phyloP scores from a whole-genome alignment of 2,797 vertebrate species.

The Pseudochirops cupreus region DNA sequence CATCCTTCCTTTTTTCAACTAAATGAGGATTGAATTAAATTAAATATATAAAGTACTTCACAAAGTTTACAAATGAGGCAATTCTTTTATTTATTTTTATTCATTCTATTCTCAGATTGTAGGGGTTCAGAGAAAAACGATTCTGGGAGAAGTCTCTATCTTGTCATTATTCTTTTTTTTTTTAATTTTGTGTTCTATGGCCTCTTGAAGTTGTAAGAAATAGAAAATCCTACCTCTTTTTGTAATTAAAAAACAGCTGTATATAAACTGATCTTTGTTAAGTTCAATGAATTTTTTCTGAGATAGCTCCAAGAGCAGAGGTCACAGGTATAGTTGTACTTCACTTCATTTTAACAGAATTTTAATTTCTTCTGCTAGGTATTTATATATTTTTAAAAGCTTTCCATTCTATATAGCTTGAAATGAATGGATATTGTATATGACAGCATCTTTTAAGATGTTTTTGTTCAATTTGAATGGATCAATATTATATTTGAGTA shows the following conservation, averaged over 20 bases:
- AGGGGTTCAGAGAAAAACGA: not conserved
- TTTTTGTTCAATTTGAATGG: not conserved
- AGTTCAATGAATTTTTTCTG: not conserved
- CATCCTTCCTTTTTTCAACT: not conserved
- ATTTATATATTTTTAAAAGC: not conserved
- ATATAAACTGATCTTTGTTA: not conserved
- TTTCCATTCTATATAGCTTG: not conserved
- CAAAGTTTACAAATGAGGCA: not conserved
- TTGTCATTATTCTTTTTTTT: not conserved
- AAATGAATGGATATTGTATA: not conserved
- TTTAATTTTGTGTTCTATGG: not conserved
- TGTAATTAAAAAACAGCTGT: not conserved
- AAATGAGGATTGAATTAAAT: not conserved
- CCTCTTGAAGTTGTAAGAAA: not conserved
- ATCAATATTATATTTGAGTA: not conserved
- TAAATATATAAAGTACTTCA: not conserved
- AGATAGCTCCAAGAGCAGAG: not conserved
- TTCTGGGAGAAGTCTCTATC: not conserved
- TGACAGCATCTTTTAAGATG: not conserved
- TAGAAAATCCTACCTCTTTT: not conserved
- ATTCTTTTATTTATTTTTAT: not conserved
- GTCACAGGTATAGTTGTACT: not conserved
- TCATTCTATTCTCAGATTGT: not conserved
- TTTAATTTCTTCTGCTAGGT: not conserved
- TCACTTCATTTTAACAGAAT: not conserved